A percentile compares a stretch with the other conserved stretches of the same genome.
These are phyloP conservation scores for Cyclophora punctaria DNA, from an alignment of 2,888 invertebrate genomes.

Conservation along the genomic window DNA sequence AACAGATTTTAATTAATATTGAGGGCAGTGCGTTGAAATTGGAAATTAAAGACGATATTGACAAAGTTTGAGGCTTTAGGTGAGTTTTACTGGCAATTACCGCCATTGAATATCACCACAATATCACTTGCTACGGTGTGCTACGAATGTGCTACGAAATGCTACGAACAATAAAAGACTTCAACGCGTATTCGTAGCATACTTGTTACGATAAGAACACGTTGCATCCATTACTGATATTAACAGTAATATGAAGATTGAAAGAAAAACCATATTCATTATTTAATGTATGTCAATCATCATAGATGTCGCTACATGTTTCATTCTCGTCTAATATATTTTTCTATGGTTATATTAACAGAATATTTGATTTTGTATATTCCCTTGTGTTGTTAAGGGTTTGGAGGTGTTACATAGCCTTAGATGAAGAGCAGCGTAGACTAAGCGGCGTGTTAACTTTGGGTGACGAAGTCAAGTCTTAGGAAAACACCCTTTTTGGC, in stretches of 20 bases:
- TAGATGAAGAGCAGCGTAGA: no score
- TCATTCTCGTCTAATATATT: neutral
- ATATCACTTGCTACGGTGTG: slow-evolving; percentile 16
- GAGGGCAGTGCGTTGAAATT: slow-evolving; percentile 11
- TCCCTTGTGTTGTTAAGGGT: neutral
- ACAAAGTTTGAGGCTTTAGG: slow-evolving; percentile 20
- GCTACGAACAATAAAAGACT: slow-evolving; percentile 18
- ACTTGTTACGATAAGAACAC: neutral
- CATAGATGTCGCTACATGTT: slow-evolving; percentile 19
- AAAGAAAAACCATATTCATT: no score
- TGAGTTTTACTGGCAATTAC: slow-evolving; percentile 9
- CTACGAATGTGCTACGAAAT: slow-evolving; percentile 19
- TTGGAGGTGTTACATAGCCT: neutral
- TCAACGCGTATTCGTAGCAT: slow-evolving; percentile 2
- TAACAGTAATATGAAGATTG: no score
- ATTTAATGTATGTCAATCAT: neutral
- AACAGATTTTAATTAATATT: slow-evolving; percentile 29
- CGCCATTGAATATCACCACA: slow-evolving; percentile 10
- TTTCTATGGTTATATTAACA: neutral
- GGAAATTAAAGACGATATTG: slow-evolving; percentile 24
- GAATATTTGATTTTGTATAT: neutral
- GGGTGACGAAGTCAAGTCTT: neutral
- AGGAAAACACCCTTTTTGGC: neutral
- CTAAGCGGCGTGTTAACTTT: neutral
- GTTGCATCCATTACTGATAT: no score